Conservation (phyloP, 2,113 vertebrate species). For the Notothenia rossii region DNA sequence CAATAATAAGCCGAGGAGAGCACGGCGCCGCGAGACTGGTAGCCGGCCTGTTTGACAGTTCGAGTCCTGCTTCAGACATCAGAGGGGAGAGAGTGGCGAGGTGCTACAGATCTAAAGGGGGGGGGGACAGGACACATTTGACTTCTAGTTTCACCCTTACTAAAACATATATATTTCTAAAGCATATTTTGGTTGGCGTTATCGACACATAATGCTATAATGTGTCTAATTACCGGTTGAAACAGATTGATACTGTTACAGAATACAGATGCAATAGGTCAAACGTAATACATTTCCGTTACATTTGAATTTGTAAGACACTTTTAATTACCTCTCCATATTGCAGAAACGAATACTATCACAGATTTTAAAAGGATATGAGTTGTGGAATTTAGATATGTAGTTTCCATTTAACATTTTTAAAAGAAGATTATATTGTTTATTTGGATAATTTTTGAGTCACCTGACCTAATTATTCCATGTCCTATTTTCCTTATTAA, state of each 20-base stretch:
- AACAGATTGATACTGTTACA: not conserved
- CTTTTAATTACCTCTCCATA: not conserved
- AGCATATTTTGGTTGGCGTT: not conserved
- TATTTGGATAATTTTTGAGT: not conserved
- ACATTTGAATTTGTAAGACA: too few species aligned
- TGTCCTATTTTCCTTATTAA: slow-evolving; percentile 15
- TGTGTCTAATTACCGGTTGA: not conserved
- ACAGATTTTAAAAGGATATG: not conserved
- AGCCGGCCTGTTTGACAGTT: slow-evolving; percentile 38
- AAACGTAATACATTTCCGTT: too few species aligned
- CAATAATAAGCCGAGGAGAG: slow-evolving; percentile 31
- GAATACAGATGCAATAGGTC: not conserved
- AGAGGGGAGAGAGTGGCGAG: not conserved
- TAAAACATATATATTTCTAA: not conserved
- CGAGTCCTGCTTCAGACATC: slow-evolving; percentile 24
- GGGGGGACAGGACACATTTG: not conserved
- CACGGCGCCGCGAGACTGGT: slow-evolving; percentile 15
- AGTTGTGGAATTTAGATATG: not conserved
- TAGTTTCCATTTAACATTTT: not conserved
- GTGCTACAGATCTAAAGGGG: slow-evolving; percentile 22
- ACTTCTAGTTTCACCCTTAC: not conserved
- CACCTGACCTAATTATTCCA: not conserved
- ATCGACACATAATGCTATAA: not conserved
- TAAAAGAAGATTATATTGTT: not conserved
- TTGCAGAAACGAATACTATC: not conserved